Evolutionary conservation across 2,113 vertebrate species (phyloP).

Genomic region (Toxotes jaculatrix): DNA sequence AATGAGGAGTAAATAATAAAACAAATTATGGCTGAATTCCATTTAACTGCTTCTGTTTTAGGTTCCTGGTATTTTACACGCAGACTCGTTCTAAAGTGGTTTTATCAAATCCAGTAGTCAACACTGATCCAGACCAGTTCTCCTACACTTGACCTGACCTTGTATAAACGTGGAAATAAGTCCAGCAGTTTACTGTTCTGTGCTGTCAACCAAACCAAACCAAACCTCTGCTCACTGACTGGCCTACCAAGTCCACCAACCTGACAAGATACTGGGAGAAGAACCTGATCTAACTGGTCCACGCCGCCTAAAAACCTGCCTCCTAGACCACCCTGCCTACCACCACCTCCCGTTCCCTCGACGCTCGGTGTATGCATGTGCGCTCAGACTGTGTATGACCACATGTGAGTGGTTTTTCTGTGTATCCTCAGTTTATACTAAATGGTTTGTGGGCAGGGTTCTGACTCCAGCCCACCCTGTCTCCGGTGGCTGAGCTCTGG

Average conservation of each 20-base stretch:
- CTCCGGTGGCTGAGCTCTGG: not conserved
- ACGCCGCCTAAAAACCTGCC: not conserved
- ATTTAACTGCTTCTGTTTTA: no score
- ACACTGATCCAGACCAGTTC: not conserved
- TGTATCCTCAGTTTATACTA: conserved; percentile 21
- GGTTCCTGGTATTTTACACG: no score
- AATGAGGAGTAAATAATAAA: not conserved
- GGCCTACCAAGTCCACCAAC: not conserved
- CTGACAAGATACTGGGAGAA: not conserved
- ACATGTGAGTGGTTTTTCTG: conserved; percentile 21
- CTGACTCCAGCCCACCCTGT: conserved; percentile 39
- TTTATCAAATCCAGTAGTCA: not conserved
- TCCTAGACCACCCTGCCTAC: conserved; percentile 39
- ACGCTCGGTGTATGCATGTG: not conserved
- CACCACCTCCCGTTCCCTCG: conserved; percentile 36
- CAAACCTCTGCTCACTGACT: not conserved
- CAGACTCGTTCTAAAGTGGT: not conserved
- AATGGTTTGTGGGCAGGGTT: conserved; percentile 32
- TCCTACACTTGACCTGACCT: not conserved
- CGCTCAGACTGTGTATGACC: conserved; percentile 1
- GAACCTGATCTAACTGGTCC: not conserved
- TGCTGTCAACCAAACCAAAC: not conserved
- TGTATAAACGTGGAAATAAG: not conserved
- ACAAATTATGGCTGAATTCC: not conserved
- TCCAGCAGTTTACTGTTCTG: not conserved